phyloP scores from a whole-genome alignment of 2,888 invertebrate species.

The Agonopterix heracliana region DNA sequence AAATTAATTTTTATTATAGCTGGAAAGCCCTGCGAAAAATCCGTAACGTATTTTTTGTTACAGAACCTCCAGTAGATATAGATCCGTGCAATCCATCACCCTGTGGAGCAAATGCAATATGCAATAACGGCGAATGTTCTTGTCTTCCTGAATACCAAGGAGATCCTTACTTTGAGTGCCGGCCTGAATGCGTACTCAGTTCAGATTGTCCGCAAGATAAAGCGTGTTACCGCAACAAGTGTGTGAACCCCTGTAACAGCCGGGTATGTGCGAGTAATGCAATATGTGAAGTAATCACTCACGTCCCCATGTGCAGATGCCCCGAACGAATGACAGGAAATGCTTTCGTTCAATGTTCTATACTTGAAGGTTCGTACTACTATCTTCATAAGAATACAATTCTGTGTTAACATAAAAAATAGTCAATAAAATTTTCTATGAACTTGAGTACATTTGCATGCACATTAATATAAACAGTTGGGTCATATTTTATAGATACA shows the following conservation, averaged over 20 bases:
- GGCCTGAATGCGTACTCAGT: conserved; percentile 82
- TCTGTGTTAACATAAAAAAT: neutral
- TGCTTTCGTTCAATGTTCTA: conserved; percentile 78
- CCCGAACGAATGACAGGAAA: conserved; percentile 81
- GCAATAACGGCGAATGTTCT: conserved; percentile 75
- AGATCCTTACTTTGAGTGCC: conserved; percentile 81
- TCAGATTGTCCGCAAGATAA: conserved; percentile 79
- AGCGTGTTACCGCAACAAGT: conserved; percentile 81
- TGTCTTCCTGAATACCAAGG: conserved; percentile 79
- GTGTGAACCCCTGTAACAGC: conserved; percentile 80
- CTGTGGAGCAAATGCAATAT: conserved; percentile 79
- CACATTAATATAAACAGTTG: neutral
- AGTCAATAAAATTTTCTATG: neutral
- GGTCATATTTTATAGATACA: neutral
- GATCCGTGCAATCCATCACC: conserved; percentile 81
- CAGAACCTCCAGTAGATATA: conserved; percentile 40
- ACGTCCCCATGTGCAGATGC: conserved; percentile 84
- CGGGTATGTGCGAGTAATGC: conserved; percentile 83
- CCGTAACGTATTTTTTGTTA: conserved; percentile 17
- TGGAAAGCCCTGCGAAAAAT: neutral
- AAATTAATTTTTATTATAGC: neutral
- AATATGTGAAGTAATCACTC: conserved; percentile 82
- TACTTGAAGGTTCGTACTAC: conserved; percentile 42
- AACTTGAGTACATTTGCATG: neutral
- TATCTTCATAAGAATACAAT: conserved; percentile 12